Base-by-base conservation (phyloP, 2,888 invertebrate genomes). In the Microdon myrmicae region DNA sequence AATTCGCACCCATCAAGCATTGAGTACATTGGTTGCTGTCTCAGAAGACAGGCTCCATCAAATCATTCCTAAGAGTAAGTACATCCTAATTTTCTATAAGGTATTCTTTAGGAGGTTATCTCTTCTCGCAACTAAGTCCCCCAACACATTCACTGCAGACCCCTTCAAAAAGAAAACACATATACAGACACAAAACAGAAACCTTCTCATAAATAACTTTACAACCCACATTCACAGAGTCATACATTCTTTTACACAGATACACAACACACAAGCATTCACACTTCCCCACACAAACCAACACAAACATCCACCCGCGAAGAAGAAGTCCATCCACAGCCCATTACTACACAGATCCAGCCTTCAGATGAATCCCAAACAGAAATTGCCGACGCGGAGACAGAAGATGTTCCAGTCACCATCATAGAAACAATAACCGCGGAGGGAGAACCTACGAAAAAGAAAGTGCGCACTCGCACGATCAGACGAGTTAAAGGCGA, bases 341-440 rank as follows among this genome's bases (percentile, higher is more conserved):
- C 74, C 3, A 75, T 77, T 38, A 69, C 81, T 2, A 77, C 78
- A 2, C 81, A 82, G 73, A 78, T 81, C 1, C 74, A 75, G 6
- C 80, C 81, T 0, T 67, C 69, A 10, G 73, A 74, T 41, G 77
- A 74, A n/a, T 71, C 69, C 39, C 75, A 45, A 47, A 55, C 12
- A 69, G 68, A 75, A 70, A 72, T 7, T n/a, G 13, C 31, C 9
- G 7, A 23, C 1, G 29, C 8, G 17, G n/a, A 29, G 17, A 43
- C 28, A 14, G 17, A 29, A 14, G 13, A 16, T 8, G 19, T n/a
- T n/a, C n/a, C n/a, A n/a, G n/a, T n/a, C 13, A 54, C 17, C 2
- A 73, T 74, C 19, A 74, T 77, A 60, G 61, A 58, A 4, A 44
- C 49, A 6, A 41, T 54, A 2, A 49, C 51, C 1, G 39, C 58